Conservation (phyloP, 2,797 vertebrate genomes). For the Channallabes apus region DNA sequence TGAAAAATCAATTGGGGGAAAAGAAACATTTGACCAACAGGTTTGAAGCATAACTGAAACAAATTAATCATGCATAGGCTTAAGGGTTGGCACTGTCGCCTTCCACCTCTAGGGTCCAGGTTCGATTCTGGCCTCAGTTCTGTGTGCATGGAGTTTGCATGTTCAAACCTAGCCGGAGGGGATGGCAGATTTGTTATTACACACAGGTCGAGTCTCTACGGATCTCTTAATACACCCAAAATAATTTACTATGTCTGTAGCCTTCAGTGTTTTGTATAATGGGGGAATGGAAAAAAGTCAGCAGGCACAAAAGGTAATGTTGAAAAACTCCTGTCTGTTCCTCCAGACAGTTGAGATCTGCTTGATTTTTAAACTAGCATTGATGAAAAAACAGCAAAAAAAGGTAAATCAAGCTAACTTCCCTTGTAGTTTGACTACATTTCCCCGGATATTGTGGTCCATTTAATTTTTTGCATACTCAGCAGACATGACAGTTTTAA, state of each 20-base stretch:
- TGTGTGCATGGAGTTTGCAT: too few relatives aligned
- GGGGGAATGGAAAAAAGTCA: neutral
- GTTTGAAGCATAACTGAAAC: neutral
- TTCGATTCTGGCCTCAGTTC: too few relatives aligned
- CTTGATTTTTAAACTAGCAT: neutral
- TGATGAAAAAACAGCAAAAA: neutral
- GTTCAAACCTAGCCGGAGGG: neutral
- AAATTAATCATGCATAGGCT: neutral
- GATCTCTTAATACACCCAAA: slow-evolving; percentile 3
- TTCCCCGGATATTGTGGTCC: neutral
- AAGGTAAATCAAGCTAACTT: neutral
- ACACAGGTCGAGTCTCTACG: neutral
- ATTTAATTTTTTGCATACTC: neutral
- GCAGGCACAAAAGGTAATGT: slow-evolving; percentile 8
- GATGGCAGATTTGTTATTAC: neutral
- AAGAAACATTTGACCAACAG: too few relatives aligned
- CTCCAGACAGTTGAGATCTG: neutral
- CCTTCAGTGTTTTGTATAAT: slow-evolving; percentile 14
- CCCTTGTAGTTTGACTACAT: neutral
- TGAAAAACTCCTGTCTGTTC: neutral
- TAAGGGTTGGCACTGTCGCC: too few relatives aligned
- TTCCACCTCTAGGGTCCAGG: too few relatives aligned
- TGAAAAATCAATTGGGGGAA: neutral
- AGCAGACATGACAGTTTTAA: neutral
- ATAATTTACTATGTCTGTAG: neutral